Evolutionary conservation across 2,113 vertebrate genomes (phyloP).

Genomic region (Ceyx cyanopectus): DNA sequence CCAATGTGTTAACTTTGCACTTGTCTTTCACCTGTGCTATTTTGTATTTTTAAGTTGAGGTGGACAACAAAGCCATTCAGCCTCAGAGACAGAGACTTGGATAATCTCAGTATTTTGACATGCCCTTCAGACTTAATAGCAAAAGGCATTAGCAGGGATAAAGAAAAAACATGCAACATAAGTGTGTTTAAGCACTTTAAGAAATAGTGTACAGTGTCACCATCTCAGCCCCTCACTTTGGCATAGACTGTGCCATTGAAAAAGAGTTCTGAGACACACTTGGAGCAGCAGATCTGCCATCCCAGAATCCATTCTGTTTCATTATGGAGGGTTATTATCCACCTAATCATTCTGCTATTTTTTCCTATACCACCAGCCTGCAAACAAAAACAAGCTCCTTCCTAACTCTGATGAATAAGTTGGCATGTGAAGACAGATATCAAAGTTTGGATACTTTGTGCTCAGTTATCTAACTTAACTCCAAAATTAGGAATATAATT

Average conservation of each 20-base stretch:
- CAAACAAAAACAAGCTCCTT: not conserved
- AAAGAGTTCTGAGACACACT: not conserved
- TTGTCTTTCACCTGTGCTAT: not conserved
- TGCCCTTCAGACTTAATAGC: not conserved
- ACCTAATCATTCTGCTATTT: too few relatives aligned
- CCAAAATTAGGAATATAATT: not conserved
- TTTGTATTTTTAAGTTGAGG: not conserved
- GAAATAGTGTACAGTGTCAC: rapidly evolving
- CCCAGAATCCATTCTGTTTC: not conserved
- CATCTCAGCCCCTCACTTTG: not conserved
- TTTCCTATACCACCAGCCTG: not conserved
- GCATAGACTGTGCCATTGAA: not conserved
- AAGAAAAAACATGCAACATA: not conserved
- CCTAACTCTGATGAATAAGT: not conserved
- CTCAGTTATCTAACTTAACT: not conserved
- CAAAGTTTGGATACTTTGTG: not conserved
- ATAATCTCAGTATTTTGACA: not conserved
- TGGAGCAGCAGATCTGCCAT: not conserved
- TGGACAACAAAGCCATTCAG: not conserved
- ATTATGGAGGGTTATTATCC: not conserved
- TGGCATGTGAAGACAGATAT: not conserved
- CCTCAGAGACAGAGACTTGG: not conserved
- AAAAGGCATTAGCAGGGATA: not conserved
- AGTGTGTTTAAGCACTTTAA: too few relatives aligned
- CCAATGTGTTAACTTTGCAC: not conserved